These are phyloP conservation scores for Drosophila santomea DNA, from an alignment of 1,140 invertebrate genomes.

Conservation along the genomic window DNA sequence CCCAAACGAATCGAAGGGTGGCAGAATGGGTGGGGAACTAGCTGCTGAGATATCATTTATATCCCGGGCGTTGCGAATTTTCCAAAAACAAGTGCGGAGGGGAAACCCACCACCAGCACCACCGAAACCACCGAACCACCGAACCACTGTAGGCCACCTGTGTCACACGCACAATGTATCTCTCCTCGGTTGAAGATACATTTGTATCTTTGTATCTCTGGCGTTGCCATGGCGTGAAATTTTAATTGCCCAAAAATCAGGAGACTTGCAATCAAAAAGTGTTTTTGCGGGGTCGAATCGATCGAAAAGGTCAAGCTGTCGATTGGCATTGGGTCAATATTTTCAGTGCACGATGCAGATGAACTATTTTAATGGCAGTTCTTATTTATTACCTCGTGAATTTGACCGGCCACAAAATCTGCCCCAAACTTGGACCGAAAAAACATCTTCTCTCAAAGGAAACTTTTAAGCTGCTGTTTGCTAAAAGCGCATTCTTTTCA, in stretches of 20 bases:
- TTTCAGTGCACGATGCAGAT: too few species aligned
- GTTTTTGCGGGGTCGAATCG: conserved; percentile 25
- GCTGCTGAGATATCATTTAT: conserved; percentile 62
- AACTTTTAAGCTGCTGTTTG: neutral
- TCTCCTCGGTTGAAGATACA: conserved; percentile 41
- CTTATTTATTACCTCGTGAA: too few species aligned
- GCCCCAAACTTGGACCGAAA: too few species aligned
- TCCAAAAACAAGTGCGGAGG: conserved; percentile 66
- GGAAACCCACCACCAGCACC: conserved; percentile 27
- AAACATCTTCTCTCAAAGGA: too few species aligned
- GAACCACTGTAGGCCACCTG: conserved; percentile 43
- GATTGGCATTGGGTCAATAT: neutral
- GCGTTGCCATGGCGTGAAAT: conserved; percentile 71
- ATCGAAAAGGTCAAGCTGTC: conserved; percentile 21
- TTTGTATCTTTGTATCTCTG: conserved; percentile 69
- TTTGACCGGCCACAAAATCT: too few species aligned
- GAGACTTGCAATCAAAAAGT: conserved; percentile 28
- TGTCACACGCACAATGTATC: conserved; percentile 6
- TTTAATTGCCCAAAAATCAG: conserved; percentile 71
- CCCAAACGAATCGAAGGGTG: neutral
- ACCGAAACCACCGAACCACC: conserved; percentile 26
- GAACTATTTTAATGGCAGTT: too few species aligned
- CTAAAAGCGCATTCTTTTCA: too few species aligned
- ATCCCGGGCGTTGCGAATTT: conserved; percentile 66
- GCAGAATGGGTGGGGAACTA: neutral